phyloP scores from a whole-genome alignment of 2,113 vertebrate species.

The human region DNA sequence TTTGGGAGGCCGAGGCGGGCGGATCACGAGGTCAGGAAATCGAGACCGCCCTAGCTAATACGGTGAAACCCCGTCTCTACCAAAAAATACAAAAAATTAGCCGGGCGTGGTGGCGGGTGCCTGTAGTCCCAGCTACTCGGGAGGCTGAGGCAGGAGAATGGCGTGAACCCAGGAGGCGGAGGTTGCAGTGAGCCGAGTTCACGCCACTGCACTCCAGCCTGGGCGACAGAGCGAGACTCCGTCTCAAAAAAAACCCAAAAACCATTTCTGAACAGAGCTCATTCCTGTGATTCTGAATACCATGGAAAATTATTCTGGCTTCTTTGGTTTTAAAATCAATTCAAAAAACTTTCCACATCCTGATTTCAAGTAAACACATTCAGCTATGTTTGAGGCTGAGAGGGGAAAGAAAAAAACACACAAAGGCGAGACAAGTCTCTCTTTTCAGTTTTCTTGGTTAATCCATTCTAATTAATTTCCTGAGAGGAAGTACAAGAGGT shows the following conservation, averaged over 20 bases:
- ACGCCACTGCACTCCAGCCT: too few relatives aligned
- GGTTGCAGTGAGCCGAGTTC: too few relatives aligned
- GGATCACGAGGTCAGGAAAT: too few relatives aligned
- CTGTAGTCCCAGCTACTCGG: too few relatives aligned
- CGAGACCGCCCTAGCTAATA: too few relatives aligned
- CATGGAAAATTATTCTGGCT: not conserved
- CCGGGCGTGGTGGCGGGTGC: too few relatives aligned
- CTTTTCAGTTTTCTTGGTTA: not conserved
- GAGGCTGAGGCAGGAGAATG: too few relatives aligned
- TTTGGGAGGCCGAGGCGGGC: too few relatives aligned
- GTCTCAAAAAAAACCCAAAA: not conserved
- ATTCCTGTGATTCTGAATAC: conserved; percentile 25
- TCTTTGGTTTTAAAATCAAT: conserved; percentile 51
- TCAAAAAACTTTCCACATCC: not conserved
- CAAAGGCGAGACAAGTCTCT: not conserved
- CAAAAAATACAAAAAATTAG: too few relatives aligned
- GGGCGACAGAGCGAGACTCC: too few relatives aligned
- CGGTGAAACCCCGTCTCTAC: too few relatives aligned
- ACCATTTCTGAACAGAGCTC: not conserved
- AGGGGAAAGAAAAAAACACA: not conserved
- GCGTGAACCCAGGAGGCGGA: too few relatives aligned
- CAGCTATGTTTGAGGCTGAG: not conserved
- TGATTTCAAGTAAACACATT: conserved; percentile 40
- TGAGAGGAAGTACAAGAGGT: not conserved
- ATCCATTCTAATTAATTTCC: conserved; percentile 39